phyloP scores from a whole-genome alignment of 2,113 vertebrate genomes.

The Vidua macroura region DNA sequence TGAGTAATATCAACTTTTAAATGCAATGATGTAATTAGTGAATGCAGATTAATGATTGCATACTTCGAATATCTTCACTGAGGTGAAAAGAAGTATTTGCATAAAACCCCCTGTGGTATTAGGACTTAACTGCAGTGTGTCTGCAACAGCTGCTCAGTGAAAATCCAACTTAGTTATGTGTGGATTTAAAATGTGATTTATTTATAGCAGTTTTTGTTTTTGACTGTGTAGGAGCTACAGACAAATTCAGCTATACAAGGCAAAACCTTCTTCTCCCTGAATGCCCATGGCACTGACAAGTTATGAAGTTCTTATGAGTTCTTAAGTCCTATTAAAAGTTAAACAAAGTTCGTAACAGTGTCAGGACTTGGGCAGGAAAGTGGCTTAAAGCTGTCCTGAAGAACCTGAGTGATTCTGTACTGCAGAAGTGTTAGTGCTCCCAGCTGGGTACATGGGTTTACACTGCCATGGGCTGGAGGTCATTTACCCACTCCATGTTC shows the following conservation, averaged over 20 bases:
- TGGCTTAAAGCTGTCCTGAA: background rate
- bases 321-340: background rate
- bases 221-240: background rate
- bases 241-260: background rate
- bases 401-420: background rate
- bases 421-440: background rate
- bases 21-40: background rate
- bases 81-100: background rate
- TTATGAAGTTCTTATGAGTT: background rate
- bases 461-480: rapidly evolving
- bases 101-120: background rate
- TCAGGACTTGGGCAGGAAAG: background rate
- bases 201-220: background rate
- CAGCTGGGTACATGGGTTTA: rapidly evolving
- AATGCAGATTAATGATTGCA: background rate
- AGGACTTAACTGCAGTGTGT: background rate
- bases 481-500: rapidly evolving
- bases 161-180: background rate
- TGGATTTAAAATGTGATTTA: background rate
- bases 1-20: background rate
- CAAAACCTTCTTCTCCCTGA: background rate
- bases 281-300: background rate
- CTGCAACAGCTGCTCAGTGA: background rate
- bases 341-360: rapidly evolving
- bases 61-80: background rate